Base-by-base conservation (phyloP, 2,113 vertebrate genomes). In the Amblyopsis rosae region DNA sequence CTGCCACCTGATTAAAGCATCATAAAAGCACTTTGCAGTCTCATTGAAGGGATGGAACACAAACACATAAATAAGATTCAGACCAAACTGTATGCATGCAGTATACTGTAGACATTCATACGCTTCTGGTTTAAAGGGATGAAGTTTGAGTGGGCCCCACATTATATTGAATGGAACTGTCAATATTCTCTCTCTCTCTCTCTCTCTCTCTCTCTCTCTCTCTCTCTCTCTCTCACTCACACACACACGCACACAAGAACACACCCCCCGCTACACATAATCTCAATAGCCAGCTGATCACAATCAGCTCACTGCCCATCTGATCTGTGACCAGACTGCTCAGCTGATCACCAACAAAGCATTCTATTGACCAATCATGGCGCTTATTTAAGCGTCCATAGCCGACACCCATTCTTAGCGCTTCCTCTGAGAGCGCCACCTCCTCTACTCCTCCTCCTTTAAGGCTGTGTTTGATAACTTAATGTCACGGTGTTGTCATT, bases 1-100 rank as follows among this genome's bases (percentile, higher is more conserved):
- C 77, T 79, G 63, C 62, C 59, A 16, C 15, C 60, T 58, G 75
- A 79, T 77, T 17, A 73, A 77, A 0, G 0, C 0, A n/a, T 57
- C 35, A 67, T 85, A 72, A 86, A 82, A 78, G 61, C 46, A 49
- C 48, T 26, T 26, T 0, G 3, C 26, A 26, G 26, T 26, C 26
- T 26, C 26, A 3, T 26, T 26, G 26, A 26, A 26, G 26, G 26
- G 35, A 41, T 6, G 35, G 7, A 41, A 41, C 35, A 41, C 35
- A 41, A 41, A 41, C 7, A 26, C 35, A 41, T 41, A 41, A 41
- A 41, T 8, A 41, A 5, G 4, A 13, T 50, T 50, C 13, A 10
- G 10, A 11, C 13, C 12, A 12, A 12, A 12, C 9, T 50, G 49
- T 50, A 50, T 50, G 13, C 3, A 1, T 15, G 49, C 35, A 41